Evolutionary conservation across 2,888 invertebrate genomes (phyloP).

Genomic region (Chrysolina americana): DNA sequence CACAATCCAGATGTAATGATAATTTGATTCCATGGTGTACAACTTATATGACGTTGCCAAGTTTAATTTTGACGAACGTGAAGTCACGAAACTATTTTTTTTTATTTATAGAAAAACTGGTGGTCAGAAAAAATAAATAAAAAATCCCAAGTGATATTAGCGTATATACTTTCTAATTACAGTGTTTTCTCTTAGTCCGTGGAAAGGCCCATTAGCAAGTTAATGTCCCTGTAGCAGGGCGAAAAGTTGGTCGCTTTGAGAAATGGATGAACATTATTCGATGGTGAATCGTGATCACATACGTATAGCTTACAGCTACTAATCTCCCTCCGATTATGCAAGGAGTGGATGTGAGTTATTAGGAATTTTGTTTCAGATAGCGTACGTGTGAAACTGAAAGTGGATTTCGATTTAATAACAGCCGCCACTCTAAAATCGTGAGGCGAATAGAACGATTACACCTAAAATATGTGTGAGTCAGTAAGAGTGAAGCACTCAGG

Average conservation of each 20-base stretch:
- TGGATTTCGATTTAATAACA: constrained; percentile 50
- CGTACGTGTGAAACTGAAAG: constrained; percentile 53
- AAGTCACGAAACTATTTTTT: no score
- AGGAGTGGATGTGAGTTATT: constrained; percentile 30
- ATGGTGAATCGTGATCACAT: constrained; percentile 13
- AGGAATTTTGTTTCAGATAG: constrained; percentile 29
- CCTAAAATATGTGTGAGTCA: constrained; percentile 49
- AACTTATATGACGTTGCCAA: no score
- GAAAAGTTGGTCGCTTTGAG: neutral
- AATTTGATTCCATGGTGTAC: no score
- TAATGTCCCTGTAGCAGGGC: no score
- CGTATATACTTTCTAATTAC: no score
- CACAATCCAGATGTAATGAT: no score
- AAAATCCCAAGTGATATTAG: no score
- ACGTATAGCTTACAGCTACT: constrained; percentile 13
- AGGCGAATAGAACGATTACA: constrained; percentile 45
- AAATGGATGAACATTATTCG: neutral
- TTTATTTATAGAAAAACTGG: no score
- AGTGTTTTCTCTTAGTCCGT: no score
- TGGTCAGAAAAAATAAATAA: no score
- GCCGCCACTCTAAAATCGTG: constrained; percentile 48
- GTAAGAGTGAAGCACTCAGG: constrained; percentile 46
- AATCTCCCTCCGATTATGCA: constrained; percentile 30
- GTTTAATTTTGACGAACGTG: no score
- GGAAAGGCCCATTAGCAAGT: no score